These are phyloP conservation scores for Tetraodon nigroviridis DNA, from an alignment of 2,113 vertebrate genomes.

Conservation along the genomic window DNA sequence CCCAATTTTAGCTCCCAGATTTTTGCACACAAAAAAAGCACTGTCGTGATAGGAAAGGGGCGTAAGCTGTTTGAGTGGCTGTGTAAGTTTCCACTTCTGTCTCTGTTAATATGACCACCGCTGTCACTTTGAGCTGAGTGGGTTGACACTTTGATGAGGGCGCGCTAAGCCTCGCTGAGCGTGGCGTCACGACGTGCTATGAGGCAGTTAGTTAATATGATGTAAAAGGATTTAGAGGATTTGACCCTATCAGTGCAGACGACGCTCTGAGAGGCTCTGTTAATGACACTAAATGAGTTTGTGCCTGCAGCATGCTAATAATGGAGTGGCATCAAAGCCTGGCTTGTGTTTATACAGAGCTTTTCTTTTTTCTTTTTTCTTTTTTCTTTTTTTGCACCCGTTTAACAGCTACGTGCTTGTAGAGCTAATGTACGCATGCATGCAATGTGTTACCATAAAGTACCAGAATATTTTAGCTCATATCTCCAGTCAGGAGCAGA, in stretches of 20 bases:
- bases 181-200: conserved; percentile 50
- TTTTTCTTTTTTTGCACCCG: neutral
- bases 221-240: conserved; percentile 72
- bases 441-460: neutral
- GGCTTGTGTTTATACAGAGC: conserved; percentile 35
- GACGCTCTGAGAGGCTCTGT: conserved; percentile 56
- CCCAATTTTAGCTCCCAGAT: neutral
- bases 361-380: neutral
- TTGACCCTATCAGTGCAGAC: conserved; percentile 65
- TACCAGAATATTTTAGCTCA: conserved; percentile 30
- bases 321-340: conserved; percentile 35
- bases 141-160: conserved; percentile 53
- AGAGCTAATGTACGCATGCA: conserved; percentile 3
- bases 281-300: conserved; percentile 67
- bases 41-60: neutral
- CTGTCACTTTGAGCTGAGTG: conserved; percentile 33
- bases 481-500: no score
- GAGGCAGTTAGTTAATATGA: conserved; percentile 66
- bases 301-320: conserved; percentile 57
- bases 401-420: conserved; percentile 25
- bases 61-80: conserved; percentile 13
- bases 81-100: conserved; percentile 11
- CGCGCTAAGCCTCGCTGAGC: conserved; percentile 59
- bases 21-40: neutral
- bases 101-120: conserved; percentile 21